A percentile compares a stretch with the other conserved stretches of the same genome.
phyloP scores from a whole-genome alignment of 2,797 vertebrate species.

The Kryptopterus vitreolus region DNA sequence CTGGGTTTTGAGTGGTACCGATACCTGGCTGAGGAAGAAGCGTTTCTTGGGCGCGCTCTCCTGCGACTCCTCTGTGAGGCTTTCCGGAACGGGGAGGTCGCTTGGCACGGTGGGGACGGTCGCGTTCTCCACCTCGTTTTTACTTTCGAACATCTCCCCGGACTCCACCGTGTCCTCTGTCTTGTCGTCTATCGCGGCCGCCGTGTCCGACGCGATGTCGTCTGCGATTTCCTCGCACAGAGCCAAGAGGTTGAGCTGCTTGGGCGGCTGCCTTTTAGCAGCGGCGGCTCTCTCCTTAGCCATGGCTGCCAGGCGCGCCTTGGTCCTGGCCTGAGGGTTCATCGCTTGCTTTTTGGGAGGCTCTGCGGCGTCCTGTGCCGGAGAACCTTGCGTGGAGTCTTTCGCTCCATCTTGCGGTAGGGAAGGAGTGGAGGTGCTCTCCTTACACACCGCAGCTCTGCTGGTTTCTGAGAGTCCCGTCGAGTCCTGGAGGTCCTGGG shows the following conservation, averaged over 20 bases:
- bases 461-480: constrained; percentile 25
- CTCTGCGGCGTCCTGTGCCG: constrained; percentile 23
- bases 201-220: constrained; percentile 96
- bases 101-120: constrained; percentile 56
- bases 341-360: constrained; percentile 78
- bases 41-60: constrained; percentile 79
- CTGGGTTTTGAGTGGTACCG: constrained; percentile 84
- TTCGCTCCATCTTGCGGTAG: constrained; percentile 48
- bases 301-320: constrained; percentile 75
- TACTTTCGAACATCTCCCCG: constrained; percentile 24
- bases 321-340: constrained; percentile 81
- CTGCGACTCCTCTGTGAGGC: constrained; percentile 55
- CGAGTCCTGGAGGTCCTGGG: constrained; percentile 22
- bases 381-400: constrained; percentile 52
- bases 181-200: constrained; percentile 76
- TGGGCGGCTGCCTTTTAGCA: constrained; percentile 74
- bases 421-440: constrained; percentile 37
- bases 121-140: constrained; percentile 11
- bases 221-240: constrained; percentile 97
- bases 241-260: constrained; percentile 92
- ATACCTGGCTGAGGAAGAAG: constrained; percentile 91
- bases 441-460: constrained; percentile 36
- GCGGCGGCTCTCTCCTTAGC: constrained; percentile 75
- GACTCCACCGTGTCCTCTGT: background rate
- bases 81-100: constrained; percentile 50